Conservation (phyloP, 2,113 vertebrate species). For the Hylia prasina region DNA sequence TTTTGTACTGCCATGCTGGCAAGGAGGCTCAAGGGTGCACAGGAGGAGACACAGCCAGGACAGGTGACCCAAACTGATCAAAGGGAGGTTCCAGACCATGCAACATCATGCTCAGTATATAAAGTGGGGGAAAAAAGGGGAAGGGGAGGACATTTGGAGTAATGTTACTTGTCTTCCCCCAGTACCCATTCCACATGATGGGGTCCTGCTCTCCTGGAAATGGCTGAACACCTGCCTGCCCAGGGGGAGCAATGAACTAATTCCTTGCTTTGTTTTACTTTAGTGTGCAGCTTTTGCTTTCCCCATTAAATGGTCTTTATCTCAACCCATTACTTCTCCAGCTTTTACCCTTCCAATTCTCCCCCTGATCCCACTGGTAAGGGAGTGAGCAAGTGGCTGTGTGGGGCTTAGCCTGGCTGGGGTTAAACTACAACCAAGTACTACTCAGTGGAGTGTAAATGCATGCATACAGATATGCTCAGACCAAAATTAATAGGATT, state of each 20-base stretch:
- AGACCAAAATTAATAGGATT: neutral
- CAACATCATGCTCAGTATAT: neutral
- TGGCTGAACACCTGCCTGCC: neutral
- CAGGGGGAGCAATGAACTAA: neutral
- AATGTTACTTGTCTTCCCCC: neutral
- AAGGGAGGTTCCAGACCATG: neutral
- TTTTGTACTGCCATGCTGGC: neutral
- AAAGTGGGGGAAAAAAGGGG: neutral
- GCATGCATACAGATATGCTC: neutral
- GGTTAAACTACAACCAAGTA: neutral
- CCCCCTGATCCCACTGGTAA: neutral
- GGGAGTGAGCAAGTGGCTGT: fast-evolving
- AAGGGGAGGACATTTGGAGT: neutral
- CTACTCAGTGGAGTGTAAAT: neutral
- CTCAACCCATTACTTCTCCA: neutral
- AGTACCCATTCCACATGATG: neutral
- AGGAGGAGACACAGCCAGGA: neutral
- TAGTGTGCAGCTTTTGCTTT: neutral
- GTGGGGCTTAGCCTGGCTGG: neutral
- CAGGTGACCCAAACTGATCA: neutral
- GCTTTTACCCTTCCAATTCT: neutral
- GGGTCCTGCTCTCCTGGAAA: neutral
- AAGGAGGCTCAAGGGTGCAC: neutral
- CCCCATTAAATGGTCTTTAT: neutral
- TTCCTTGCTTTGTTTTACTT: neutral